Conservation (phyloP, 2,888 invertebrate genomes). For the Rutpela maculata region DNA sequence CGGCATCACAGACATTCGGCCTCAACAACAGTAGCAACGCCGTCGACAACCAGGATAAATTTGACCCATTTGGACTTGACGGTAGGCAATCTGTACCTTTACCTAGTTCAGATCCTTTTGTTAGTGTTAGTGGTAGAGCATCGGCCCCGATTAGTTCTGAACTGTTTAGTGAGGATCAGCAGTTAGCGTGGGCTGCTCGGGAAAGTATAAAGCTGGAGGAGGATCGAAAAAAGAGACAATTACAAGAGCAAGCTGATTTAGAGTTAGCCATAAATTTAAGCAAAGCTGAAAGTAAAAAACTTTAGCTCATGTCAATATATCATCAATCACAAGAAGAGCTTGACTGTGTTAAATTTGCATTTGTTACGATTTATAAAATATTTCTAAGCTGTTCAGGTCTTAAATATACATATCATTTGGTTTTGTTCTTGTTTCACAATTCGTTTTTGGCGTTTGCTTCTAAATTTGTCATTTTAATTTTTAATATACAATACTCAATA, state of each 20-base stretch:
- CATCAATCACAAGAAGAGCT: conserved; percentile 46
- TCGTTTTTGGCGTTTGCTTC: not conserved
- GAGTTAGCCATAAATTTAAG: conserved; percentile 84
- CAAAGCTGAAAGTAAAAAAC: conserved; percentile 71
- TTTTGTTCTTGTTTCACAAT: not conserved
- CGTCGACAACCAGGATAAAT: conserved; percentile 64
- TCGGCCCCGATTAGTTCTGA: conserved; percentile 64
- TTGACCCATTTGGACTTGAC: conserved; percentile 77
- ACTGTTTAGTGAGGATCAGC: conserved; percentile 79
- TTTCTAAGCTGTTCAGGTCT: conserved; percentile 30
- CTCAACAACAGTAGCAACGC: conserved; percentile 6
- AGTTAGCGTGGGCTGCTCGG: conserved; percentile 84
- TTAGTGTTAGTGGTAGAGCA: conserved; percentile 67
- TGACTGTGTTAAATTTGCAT: conserved; percentile 40
- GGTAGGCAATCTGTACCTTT: conserved; percentile 69
- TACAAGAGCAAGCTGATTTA: conserved; percentile 83
- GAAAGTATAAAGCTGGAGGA: conserved; percentile 81
- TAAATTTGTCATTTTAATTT: not conserved
- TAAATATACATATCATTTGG: conserved; percentile 38
- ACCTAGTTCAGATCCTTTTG: conserved; percentile 64
- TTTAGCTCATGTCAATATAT: conserved; percentile 48
- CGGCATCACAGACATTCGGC: conserved; percentile 34
- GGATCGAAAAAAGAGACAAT: conserved; percentile 76
- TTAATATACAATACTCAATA: not conserved
- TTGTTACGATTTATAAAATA: conserved; percentile 28